Evolutionary conservation across 1,140 invertebrate genomes (phyloP), one percentile per base, ranked within the genome.

Genomic region (Elymnias hypermnestra): DNA sequence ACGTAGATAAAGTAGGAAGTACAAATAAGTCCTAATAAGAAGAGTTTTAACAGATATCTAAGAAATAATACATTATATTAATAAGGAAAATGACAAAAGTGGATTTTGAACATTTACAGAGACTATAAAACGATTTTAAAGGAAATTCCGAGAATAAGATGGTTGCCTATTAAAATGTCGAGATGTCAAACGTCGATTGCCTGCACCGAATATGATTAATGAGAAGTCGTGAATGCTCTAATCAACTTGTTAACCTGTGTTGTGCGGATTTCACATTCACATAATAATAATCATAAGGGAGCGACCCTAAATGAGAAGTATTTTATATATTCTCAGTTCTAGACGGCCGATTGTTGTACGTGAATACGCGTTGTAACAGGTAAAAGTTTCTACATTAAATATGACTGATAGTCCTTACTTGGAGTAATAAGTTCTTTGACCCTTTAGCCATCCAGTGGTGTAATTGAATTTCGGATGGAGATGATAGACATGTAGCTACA

Each of bases 161-260:
- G 38, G 33, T 36, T 36, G 19, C 19, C 19, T 21, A 36, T 36
- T 36, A 36, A 19, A 36, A 21, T 9, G 33, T 36, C 33, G 23
- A 49, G 22, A 49, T 36, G 38, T 23, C 31, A 41, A 17, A 41
- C 29, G 38, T 49, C 38, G 23, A 42, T 33, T 26, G 8, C 22
- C 38, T 26, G 21, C 9, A 35, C 29, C 22, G 14, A 41, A 28
- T 28, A 42, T 49, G 46, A 49, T 49, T 49, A 41, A 49, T 49
- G 31, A 19, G 13, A 40, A 26, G 22, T 18, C 28, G 37, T 26
- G 35, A 36, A 47, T 25, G 38, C 8, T 49, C 46, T 49, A 49
- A 49, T 28, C 46, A 17, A 49, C 19, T 36, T 18, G 33, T 36
- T 41, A 35, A 35, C 46, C 14, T 33, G 22, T 33, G 25, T 35